Evolutionary conservation across 2,113 vertebrate genomes (phyloP), one percentile per base, ranked within the genome.

Genomic region (Terrapene triunguis): DNA sequence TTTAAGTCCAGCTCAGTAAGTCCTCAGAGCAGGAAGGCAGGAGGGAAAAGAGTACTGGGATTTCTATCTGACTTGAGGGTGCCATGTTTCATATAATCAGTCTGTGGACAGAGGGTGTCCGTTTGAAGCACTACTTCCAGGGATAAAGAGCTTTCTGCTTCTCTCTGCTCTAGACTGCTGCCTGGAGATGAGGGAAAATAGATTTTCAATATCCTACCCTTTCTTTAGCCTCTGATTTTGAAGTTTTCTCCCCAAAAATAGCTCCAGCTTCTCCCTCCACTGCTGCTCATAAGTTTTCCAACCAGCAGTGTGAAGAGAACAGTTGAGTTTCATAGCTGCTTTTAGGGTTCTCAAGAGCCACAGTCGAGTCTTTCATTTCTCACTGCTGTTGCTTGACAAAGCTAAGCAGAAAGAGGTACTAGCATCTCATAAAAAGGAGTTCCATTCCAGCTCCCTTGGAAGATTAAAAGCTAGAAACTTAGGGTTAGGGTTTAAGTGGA

Each of bases 1-100:
- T 97, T 97, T 97, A 97, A 97, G 88, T 85, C 19, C 16, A 96
- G 94, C 96, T 95, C 93, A 96, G 96, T 85, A 94, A 97, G 96
- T 94, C 96, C 88, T 42, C 92, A 90, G 82, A 92, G 65, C 53
- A 54, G 54, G 96, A 83, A 86, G 89, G 89, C 79, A 96, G 83
- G 51, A 85, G 42, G 42, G 24, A 44, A 38, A 44, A 47, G 3
- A 27, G 38, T 16, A 78, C 74, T 82, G 88, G 85, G 87, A 10
- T 76, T 81, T 83, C n/a, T 47, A 47, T 85, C 14, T 79, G 38
- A 27, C 54, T 84, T 94, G 72, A 96, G 57, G 0, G 0, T 89
- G 85, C 50, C 59, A 59, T 2, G 57, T 82, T 47, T 85, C 92
- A 87, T 12, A 3, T 29, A 95, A 74, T 8, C 74, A 48, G 50